Conservation (phyloP, 2,888 invertebrate species). For the Catocala sponsa region DNA sequence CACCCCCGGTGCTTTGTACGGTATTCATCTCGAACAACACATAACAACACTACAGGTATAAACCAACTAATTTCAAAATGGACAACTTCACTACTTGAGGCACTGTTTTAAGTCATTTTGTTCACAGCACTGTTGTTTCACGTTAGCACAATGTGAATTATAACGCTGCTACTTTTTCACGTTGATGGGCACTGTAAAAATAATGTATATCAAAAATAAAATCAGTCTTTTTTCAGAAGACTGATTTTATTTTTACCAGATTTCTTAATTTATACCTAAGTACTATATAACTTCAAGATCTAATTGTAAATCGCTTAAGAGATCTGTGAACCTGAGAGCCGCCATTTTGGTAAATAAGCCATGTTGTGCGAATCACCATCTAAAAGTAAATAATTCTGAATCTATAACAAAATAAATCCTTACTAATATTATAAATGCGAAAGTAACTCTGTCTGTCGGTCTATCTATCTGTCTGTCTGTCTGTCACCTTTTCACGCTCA, state of each 20-base stretch:
- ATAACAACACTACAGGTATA: slow-evolving; percentile 40
- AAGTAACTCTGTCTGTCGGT: no score
- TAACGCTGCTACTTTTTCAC: not conserved
- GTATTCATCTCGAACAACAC: slow-evolving; percentile 86
- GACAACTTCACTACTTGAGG: slow-evolving; percentile 74
- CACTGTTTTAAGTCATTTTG: slow-evolving; percentile 67
- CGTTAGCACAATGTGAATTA: slow-evolving; percentile 13
- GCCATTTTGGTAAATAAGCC: no score
- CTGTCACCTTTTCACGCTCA: no score
- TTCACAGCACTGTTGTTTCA: slow-evolving; percentile 62
- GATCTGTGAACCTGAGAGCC: no score
- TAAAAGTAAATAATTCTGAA: no score
- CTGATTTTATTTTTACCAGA: not conserved
- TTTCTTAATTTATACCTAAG: not conserved
- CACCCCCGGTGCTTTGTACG: slow-evolving; percentile 89
- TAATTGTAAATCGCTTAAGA: no score
- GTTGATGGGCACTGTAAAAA: slow-evolving; percentile 2
- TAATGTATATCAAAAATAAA: not conserved
- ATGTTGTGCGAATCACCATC: no score
- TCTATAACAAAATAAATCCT: no score
- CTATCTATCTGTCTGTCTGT: no score
- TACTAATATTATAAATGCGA: no score
- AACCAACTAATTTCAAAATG: slow-evolving; percentile 67
- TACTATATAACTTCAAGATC: not conserved
- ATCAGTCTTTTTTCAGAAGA: no score